phyloP scores from a whole-genome alignment of 2,888 invertebrate species.

The Dendrolimus pini region DNA sequence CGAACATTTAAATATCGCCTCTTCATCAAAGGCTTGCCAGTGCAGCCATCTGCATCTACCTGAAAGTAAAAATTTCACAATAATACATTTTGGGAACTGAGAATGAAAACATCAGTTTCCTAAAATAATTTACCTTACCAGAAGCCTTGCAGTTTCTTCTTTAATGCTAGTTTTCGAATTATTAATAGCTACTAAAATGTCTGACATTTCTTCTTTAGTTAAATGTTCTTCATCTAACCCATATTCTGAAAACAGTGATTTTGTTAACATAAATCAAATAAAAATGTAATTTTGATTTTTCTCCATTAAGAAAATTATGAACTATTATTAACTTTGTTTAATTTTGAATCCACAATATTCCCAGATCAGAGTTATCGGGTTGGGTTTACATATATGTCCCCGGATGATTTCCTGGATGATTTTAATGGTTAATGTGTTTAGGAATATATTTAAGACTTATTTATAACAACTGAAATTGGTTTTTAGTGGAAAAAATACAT shows the following conservation, averaged over 20 bases:
- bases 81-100: background rate
- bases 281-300: background rate
- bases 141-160: conserved; percentile 44
- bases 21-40: conserved; percentile 35
- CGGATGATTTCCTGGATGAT: no score
- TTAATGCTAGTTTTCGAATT: conserved; percentile 57
- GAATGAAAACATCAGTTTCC: no score
- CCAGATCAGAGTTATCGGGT: no score
- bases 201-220: conserved; percentile 64
- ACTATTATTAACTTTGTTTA: no score
- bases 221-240: conserved; percentile 65
- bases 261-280: background rate
- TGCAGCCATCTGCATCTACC: conserved; percentile 24
- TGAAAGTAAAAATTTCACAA: conserved; percentile 13
- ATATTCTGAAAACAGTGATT: conserved; percentile 39
- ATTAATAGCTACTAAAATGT: conserved; percentile 58
- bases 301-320: no score
- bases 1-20: conserved; percentile 54
- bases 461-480: no score
- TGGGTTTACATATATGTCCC: no score
- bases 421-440: no score
- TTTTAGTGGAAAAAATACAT: no score
- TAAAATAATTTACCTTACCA: background rate
- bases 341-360: no score
- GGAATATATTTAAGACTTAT: no score